Conservation (phyloP, 2,797 vertebrate genomes). For the Gobionotothen gibberifrons region DNA sequence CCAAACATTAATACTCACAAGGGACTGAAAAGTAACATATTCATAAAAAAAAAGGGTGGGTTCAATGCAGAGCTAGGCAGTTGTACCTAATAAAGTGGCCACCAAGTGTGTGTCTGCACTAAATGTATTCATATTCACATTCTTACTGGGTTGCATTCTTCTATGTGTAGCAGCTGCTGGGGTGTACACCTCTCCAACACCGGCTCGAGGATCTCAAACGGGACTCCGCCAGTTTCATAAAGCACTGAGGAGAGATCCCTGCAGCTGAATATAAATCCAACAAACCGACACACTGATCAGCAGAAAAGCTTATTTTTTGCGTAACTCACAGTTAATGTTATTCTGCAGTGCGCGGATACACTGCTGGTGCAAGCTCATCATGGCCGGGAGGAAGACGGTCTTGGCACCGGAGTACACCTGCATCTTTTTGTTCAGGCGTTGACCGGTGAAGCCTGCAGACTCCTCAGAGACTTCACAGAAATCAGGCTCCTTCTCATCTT, state of each 20-base stretch:
- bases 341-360: conserved; percentile 92
- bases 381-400: conserved; percentile 84
- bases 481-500: conserved; percentile 67
- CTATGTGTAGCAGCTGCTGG: conserved; percentile 89
- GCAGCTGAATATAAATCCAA: conserved; percentile 46
- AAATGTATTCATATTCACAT: conserved; percentile 19
- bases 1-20: not conserved
- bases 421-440: conserved; percentile 90
- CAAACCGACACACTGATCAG: conserved; percentile 4
- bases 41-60: not conserved
- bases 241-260: conserved; percentile 82
- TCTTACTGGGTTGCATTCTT: conserved; percentile 92
- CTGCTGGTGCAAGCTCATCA: conserved; percentile 91
- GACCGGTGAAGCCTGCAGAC: conserved; percentile 83
- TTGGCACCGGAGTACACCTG: conserved; percentile 92
- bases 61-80: not conserved
- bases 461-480: conserved; percentile 73
- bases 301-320: not conserved
- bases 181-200: conserved; percentile 91
- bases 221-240: conserved; percentile 90
- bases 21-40: not conserved
- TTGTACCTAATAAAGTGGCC: conserved; percentile 17
- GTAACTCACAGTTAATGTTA: conserved; percentile 90
- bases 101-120: not conserved
- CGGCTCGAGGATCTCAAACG: conserved; percentile 92